Evolutionary conservation across 2,888 invertebrate species (phyloP).

Genomic region (Dryobotodes eremita): DNA sequence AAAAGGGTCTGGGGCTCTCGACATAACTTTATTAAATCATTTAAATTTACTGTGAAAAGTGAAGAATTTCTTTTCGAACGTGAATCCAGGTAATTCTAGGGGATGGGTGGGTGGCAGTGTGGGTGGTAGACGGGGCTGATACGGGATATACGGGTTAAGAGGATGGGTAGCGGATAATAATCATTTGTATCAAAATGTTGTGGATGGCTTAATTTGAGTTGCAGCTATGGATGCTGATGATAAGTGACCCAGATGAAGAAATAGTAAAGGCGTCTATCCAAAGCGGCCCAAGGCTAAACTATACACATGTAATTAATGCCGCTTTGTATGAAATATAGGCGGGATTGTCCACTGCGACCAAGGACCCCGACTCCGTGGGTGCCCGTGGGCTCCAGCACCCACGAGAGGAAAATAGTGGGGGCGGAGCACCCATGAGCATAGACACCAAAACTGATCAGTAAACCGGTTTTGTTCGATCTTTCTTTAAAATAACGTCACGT

Average conservation of each 20-base stretch:
- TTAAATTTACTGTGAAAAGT: constrained; percentile 76
- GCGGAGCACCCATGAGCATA: no score
- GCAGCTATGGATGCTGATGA: not conserved
- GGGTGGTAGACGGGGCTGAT: constrained; percentile 4
- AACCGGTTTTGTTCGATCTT: no score
- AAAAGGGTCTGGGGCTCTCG: constrained; percentile 49
- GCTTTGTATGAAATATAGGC: not conserved
- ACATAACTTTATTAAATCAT: constrained; percentile 75
- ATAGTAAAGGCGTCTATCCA: not conserved
- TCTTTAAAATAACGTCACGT: no score
- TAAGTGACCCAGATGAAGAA: not conserved
- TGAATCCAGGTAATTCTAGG: constrained; percentile 72
- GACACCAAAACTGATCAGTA: no score
- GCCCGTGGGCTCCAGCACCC: no score
- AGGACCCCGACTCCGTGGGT: no score
- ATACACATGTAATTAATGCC: not conserved
- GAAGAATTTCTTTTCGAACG: constrained; percentile 70
- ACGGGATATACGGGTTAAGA: constrained; percentile 22
- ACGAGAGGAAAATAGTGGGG: no score
- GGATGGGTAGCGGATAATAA: constrained; percentile 6
- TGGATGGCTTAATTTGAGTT: not conserved
- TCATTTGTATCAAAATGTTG: not conserved
- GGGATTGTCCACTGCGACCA: not conserved
- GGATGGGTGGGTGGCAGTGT: constrained; percentile 38
- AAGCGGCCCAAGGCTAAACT: not conserved